Conservation (phyloP, 37 sponge, comb jelly and placozoan species). For the Beroe ovata region DNA sequence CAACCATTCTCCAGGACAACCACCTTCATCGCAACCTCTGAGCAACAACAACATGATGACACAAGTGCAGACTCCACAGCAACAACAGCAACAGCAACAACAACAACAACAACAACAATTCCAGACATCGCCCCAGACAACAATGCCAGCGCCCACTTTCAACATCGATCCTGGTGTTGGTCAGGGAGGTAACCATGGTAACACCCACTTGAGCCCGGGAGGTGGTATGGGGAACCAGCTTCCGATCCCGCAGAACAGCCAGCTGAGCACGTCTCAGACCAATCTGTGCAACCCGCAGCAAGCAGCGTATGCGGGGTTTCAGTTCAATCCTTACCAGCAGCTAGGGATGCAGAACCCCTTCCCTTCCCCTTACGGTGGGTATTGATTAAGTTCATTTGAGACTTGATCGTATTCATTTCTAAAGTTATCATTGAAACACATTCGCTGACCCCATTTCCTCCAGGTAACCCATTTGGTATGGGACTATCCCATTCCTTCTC, state of each 20-base stretch:
- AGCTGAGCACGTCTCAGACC: neutral
- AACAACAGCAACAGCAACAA: neutral
- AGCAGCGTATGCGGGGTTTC: neutral
- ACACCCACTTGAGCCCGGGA: neutral
- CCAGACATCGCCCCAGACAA: neutral
- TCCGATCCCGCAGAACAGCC: neutral
- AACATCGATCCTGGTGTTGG: neutral
- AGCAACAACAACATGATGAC: neutral
- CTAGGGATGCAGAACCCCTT: constrained; percentile 46
- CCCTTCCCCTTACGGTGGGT: constrained; percentile 13
- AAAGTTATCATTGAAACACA: no score
- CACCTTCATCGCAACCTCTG: neutral
- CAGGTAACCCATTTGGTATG: constrained; percentile 18
- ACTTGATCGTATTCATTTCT: no score
- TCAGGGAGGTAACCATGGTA: neutral
- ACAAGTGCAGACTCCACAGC: neutral
- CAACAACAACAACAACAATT: neutral
- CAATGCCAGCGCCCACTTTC: neutral
- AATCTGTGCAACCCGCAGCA: neutral
- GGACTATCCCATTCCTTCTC: constrained; percentile 57
- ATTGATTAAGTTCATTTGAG: neutral
- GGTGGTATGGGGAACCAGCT: constrained; percentile 2
- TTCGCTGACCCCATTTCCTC: neutral
- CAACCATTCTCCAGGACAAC: neutral
- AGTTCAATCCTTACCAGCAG: constrained; percentile 55